phyloP scores from a whole-genome alignment of 37 sponge, comb jelly and placozoan species.

The Theonella swinhoei region DNA sequence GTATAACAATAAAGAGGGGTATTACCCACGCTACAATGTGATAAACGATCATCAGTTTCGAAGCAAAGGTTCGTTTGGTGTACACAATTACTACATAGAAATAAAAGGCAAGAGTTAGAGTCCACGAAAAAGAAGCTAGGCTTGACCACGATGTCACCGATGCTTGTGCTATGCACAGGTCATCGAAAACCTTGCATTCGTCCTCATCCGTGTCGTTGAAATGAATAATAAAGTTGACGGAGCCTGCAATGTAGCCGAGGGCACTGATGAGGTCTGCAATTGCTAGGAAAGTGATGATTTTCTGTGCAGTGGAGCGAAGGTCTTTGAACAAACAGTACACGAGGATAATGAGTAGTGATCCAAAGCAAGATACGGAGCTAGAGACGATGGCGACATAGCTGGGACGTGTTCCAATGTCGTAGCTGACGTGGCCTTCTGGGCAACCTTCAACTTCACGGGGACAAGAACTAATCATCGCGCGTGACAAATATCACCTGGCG shows the following conservation, averaged over 20 bases:
- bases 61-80: conserved; percentile 1
- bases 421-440: not conserved
- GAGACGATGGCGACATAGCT: conserved; percentile 54
- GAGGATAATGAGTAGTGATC: conserved; percentile 42
- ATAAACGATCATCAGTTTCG: conserved; percentile 43
- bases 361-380: conserved; percentile 51
- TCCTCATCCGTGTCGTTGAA: not conserved
- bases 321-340: conserved; percentile 44
- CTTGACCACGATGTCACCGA: conserved; percentile 54
- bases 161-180: conserved; percentile 52
- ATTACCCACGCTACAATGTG: conserved; percentile 57
- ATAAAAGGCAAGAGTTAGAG: conserved; percentile 62
- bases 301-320: conserved; percentile 45
- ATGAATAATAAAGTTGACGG: conserved; percentile 22
- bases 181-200: conserved; percentile 3
- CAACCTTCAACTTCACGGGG: no score
- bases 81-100: conserved; percentile 54
- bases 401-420: conserved; percentile 25
- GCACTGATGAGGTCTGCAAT: conserved; percentile 65
- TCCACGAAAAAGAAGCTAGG: conserved; percentile 60
- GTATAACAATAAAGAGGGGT: conserved; percentile 46
- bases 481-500: no score
- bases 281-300: conserved; percentile 57
- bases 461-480: no score
- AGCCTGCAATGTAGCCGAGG: conserved; percentile 58